Conservation (phyloP, 2,113 vertebrate species). For the Pimephales promelas region DNA sequence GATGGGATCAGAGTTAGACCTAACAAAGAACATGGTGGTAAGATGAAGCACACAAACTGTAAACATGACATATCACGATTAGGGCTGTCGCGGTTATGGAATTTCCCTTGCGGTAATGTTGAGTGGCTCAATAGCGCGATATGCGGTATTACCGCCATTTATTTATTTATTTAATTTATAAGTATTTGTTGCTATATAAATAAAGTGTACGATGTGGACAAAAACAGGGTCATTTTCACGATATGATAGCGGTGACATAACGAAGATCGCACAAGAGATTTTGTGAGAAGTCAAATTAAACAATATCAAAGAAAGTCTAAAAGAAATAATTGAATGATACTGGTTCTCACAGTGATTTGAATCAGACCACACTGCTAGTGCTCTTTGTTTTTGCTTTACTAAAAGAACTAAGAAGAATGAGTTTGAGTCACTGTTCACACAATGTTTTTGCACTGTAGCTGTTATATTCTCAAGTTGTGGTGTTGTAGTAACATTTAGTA, state of each 20-base stretch:
- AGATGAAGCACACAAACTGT: background rate
- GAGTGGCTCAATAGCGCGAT: no score
- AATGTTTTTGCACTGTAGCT: background rate
- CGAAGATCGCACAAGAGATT: background rate
- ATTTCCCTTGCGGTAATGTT: no score
- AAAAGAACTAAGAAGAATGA: background rate
- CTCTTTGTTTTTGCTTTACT: background rate
- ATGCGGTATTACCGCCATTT: no score
- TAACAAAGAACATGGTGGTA: background rate
- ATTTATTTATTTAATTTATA: no score
- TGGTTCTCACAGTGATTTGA: background rate
- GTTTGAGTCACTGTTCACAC: background rate
- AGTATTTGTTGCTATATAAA: no score
- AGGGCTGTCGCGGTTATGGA: no score
- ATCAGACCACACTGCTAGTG: background rate
- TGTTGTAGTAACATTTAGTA: background rate
- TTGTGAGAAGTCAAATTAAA: background rate
- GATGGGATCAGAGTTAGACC: constrained; percentile 9
- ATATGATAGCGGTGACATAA: background rate
- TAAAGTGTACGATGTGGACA: no score
- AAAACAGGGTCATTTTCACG: no score
- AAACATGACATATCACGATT: background rate
- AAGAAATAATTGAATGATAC: background rate
- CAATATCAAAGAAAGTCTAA: background rate
- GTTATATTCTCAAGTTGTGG: background rate